Evolutionary conservation across 2,113 vertebrate genomes (phyloP).

Genomic region (Sapayoa aenigma): DNA sequence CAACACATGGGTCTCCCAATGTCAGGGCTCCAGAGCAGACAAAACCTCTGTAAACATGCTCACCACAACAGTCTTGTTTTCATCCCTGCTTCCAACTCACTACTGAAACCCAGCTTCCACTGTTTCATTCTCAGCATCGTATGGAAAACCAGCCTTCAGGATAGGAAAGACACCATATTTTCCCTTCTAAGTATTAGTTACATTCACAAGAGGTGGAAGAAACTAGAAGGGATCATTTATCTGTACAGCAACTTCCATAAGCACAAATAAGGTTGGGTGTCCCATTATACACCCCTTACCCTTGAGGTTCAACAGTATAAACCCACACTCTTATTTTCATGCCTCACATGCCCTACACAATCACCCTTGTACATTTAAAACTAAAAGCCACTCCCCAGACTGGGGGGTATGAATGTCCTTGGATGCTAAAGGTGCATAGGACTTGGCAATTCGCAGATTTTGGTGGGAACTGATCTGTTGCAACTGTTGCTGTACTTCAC

Average conservation of each 20-base stretch:
- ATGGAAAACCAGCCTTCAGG: background rate
- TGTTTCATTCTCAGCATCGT: background rate
- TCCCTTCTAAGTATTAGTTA: background rate
- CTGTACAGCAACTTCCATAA: background rate
- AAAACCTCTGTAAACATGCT: background rate
- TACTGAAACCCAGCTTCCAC: background rate
- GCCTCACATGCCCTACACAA: background rate
- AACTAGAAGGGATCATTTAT: background rate
- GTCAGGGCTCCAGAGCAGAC: background rate
- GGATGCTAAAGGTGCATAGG: too few species aligned
- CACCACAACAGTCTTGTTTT: rapidly evolving
- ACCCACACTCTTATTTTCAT: background rate
- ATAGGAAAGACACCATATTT: rapidly evolving
- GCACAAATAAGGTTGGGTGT: background rate
- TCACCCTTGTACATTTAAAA: background rate
- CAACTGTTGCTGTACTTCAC: background rate
- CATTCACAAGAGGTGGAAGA: background rate
- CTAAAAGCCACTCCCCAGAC: background rate
- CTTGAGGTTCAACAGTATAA: background rate
- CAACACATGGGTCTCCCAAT: background rate
- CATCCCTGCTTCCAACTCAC: background rate
- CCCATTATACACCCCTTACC: background rate
- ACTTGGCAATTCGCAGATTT: background rate
- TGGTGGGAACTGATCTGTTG: background rate
- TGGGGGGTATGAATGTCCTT: background rate